These are phyloP conservation scores for Trichoplax adhaerens DNA, from an alignment of 37 sponge, comb jelly and placozoan genomes.

Conservation along the genomic window DNA sequence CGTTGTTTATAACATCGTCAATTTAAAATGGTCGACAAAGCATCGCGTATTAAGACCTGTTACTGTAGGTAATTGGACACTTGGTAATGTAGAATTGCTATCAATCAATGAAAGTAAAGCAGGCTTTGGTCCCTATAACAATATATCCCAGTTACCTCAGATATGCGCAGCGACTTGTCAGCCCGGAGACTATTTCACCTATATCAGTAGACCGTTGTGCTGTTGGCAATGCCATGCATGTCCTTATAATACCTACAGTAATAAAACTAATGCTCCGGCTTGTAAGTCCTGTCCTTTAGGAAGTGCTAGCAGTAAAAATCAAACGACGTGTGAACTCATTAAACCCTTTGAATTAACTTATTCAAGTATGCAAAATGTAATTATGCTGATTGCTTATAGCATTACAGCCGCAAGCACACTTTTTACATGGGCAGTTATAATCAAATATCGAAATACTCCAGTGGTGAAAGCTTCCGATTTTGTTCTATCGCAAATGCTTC, in stretches of 20 bases:
- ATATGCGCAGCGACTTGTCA: conserved; percentile 25
- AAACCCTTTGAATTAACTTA: not conserved
- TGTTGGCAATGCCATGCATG: conserved; percentile 54
- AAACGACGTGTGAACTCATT: conserved; percentile 19
- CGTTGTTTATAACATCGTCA: conserved; percentile 12
- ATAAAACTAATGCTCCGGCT: not conserved
- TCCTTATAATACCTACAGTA: conserved; percentile 27
- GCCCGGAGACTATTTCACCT: conserved; percentile 17
- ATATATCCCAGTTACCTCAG: conserved; percentile 19
- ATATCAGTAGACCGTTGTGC: not conserved
- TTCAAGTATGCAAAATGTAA: too few species aligned
- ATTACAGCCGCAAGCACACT: too few species aligned
- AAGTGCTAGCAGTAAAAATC: conserved; percentile 34
- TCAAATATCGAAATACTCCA: not conserved
- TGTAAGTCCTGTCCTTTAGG: conserved; percentile 38
- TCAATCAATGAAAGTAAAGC: too few species aligned
- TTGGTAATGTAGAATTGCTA: too few species aligned
- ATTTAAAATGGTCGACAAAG: conserved; percentile 8
- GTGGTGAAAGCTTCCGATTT: conserved; percentile 48
- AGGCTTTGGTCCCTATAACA: too few species aligned
- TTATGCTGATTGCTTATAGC: too few species aligned
- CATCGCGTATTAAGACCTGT: conserved; percentile 1
- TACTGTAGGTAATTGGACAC: conserved; percentile 16
- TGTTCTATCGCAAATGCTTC: conserved; percentile 35
- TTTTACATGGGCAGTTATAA: too few species aligned